These are phyloP conservation scores for Schizotus pectinicornis DNA, from an alignment of 2,888 invertebrate species.

Conservation along the genomic window DNA sequence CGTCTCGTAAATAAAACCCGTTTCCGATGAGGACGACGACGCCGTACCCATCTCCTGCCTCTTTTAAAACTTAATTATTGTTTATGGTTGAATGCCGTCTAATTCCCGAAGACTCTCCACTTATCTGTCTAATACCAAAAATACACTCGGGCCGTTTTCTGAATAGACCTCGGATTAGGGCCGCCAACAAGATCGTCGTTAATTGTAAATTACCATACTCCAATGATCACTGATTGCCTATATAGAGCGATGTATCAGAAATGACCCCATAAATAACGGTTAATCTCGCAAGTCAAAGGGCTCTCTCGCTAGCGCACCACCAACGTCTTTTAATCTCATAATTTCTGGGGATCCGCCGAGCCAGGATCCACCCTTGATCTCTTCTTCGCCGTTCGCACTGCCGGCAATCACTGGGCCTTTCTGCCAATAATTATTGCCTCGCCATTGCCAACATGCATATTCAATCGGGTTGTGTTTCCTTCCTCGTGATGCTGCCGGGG, in stretches of 20 bases:
- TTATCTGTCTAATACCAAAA: slow-evolving; percentile 6
- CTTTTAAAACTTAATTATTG: slow-evolving; percentile 18
- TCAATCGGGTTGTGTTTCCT: too few relatives aligned
- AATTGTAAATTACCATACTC: slow-evolving; percentile 56
- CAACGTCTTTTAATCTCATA: slow-evolving; percentile 49
- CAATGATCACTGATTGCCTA: slow-evolving; percentile 57
- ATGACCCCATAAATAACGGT: slow-evolving; percentile 55
- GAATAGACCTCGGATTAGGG: slow-evolving; percentile 28
- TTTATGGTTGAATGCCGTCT: slow-evolving; percentile 21
- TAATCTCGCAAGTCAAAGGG: slow-evolving; percentile 53
- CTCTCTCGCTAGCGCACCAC: slow-evolving; percentile 30
- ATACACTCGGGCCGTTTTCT: slow-evolving; percentile 19
- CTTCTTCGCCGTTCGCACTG: too few relatives aligned
- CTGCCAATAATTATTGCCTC: too few relatives aligned
- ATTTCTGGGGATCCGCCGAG: slow-evolving; percentile 34
- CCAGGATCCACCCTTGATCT: background rate
- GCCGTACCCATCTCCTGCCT: background rate
- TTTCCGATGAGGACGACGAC: background rate
- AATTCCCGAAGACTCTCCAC: slow-evolving; percentile 8
- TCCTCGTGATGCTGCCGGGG: too few relatives aligned
- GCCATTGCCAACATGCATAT: too few relatives aligned
- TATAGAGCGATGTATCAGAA: slow-evolving; percentile 51
- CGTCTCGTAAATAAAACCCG: background rate
- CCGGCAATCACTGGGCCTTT: too few relatives aligned
- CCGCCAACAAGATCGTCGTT: slow-evolving; percentile 34